Conservation (phyloP, 2,888 invertebrate genomes). For the Merodon equestris region DNA sequence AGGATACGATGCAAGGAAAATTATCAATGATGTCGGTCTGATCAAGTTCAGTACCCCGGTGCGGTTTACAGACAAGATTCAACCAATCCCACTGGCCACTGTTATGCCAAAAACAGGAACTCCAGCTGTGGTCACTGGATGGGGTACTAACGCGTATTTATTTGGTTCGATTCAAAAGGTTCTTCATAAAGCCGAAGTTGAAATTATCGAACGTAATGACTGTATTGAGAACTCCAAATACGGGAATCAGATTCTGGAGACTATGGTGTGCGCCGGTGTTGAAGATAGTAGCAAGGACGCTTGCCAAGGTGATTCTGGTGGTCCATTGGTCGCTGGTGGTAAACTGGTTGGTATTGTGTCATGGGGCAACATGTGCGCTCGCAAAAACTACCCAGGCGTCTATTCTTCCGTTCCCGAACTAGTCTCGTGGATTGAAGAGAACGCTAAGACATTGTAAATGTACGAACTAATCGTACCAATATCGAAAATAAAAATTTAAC, state of each 20-base stretch:
- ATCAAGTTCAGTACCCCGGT: constrained; percentile 75
- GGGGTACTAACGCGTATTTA: constrained; percentile 74
- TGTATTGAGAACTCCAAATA: constrained; percentile 72
- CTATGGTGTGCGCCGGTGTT: constrained; percentile 75
- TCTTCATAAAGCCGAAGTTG: constrained; percentile 69
- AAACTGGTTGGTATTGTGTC: constrained; percentile 76
- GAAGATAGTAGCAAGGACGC: constrained; percentile 73
- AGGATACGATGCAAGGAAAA: constrained; percentile 74
- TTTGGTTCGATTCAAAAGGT: too few relatives aligned
- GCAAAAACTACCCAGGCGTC: constrained; percentile 75
- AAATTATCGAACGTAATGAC: constrained; percentile 65
- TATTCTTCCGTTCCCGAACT: constrained; percentile 73
- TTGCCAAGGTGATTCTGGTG: constrained; percentile 78
- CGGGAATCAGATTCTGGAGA: constrained; percentile 66
- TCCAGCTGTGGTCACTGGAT: constrained; percentile 75
- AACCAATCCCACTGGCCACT: constrained; percentile 71
- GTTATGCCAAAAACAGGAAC: constrained; percentile 72
- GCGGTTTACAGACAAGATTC: constrained; percentile 69
- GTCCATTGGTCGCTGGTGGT: constrained; percentile 74
- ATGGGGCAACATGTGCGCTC: constrained; percentile 77
- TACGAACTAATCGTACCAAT: too few relatives aligned
- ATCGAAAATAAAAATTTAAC: too few relatives aligned
- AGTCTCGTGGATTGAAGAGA: constrained; percentile 70
- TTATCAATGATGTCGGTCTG: constrained; percentile 78
- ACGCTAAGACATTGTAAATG: constrained; percentile 64